phyloP scores from a whole-genome alignment of 2,797 vertebrate genomes.

The Cichlasoma orientale region DNA sequence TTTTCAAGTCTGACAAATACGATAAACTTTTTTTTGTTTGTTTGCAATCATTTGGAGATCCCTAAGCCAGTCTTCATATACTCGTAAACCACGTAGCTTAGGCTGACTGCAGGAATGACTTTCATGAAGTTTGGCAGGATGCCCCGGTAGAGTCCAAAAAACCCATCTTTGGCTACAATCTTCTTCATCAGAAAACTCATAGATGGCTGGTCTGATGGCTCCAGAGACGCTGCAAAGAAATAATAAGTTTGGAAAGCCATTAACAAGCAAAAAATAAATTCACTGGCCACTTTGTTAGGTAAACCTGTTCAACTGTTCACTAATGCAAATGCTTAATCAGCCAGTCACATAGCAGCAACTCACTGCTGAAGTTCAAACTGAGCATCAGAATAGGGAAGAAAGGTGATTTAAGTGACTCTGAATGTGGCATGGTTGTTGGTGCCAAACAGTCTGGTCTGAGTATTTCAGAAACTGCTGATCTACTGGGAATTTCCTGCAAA shows the following conservation, averaged over 20 bases:
- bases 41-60: conserved; percentile 79
- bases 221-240: conserved; percentile 84
- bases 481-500: background rate
- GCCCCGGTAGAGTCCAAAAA: conserved; percentile 93
- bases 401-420: background rate
- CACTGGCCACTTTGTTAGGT: background rate
- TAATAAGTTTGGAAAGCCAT: background rate
- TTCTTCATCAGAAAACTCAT: conserved; percentile 89
- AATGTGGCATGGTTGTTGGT: background rate
- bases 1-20: conserved; percentile 39
- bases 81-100: conserved; percentile 98
- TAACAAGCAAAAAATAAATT: background rate
- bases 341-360: background rate
- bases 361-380: background rate
- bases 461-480: background rate
- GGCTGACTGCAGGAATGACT: conserved; percentile 98
- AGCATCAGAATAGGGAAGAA: background rate
- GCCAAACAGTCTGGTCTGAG: background rate
- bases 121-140: conserved; percentile 99
- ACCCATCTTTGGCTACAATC: conserved; percentile 90
- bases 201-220: conserved; percentile 86
- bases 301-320: background rate
- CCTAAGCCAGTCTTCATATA: conserved; percentile 94
- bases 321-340: background rate
- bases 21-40: background rate